A percentile compares a stretch with the other conserved stretches of the same genome.
Evolutionary conservation across 1,140 invertebrate species (phyloP).

Genomic region (Drosophila insularis): DNA sequence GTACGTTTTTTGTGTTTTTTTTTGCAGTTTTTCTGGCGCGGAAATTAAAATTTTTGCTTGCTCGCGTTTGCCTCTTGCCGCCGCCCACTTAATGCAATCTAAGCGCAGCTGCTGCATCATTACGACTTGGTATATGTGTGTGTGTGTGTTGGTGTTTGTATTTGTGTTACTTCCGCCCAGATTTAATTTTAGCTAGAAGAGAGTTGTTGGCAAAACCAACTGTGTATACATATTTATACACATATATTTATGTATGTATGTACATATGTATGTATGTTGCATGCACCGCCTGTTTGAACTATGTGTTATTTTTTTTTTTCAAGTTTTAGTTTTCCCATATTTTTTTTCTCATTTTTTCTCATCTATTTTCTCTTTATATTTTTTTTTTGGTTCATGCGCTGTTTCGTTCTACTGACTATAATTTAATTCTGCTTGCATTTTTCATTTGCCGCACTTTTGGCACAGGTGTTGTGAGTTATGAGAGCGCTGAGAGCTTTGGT

Average conservation of each 20-base stretch:
- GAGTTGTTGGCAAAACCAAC: slow-evolving; percentile 51
- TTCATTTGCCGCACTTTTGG: slow-evolving; percentile 80
- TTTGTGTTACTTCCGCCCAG: slow-evolving; percentile 71
- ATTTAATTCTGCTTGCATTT: slow-evolving; percentile 80
- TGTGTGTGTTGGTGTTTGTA: slow-evolving; percentile 36
- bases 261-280: not conserved
- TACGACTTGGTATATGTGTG: slow-evolving; percentile 41
- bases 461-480: slow-evolving; percentile 79
- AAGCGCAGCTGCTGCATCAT: slow-evolving; percentile 79
- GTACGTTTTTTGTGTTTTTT: slow-evolving; percentile 39
- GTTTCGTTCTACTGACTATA: slow-evolving; percentile 72
- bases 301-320: slow-evolving; percentile 22
- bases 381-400: slow-evolving; percentile 44
- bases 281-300: slow-evolving; percentile 72
- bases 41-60: slow-evolving; percentile 76
- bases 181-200: slow-evolving; percentile 75
- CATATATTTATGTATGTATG: not conserved
- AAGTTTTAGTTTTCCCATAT: slow-evolving; percentile 25
- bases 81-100: slow-evolving; percentile 80
- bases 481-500: slow-evolving; percentile 61
- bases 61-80: slow-evolving; percentile 33
- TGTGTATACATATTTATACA: slow-evolving; percentile 23
- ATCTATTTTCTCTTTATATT: slow-evolving; percentile 1
- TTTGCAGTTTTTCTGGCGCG: slow-evolving; percentile 65
- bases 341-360: slow-evolving; percentile 1